Percentiles rank a stretch among this genome's conserved stretches.
phyloP scores from a whole-genome alignment of 2,888 invertebrate genomes.

The Lasioglossum oenotherae region DNA sequence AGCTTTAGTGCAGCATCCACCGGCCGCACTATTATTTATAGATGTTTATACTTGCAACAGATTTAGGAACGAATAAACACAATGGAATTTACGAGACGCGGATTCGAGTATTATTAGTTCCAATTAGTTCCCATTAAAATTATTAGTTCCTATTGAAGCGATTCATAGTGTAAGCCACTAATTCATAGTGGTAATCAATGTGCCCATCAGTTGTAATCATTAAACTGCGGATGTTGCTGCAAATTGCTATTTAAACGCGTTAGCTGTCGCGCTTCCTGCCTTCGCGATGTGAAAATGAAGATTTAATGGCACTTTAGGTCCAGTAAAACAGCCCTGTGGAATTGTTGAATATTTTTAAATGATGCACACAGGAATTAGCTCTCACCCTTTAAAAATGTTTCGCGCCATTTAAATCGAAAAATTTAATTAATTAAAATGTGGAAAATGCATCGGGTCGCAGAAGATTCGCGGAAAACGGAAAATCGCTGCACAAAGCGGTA shows the following conservation, averaged over 20 bases:
- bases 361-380: no score
- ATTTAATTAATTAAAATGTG: no score
- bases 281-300: neutral
- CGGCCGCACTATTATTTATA: neutral
- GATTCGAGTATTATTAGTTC: neutral
- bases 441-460: no score
- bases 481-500: neutral
- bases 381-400: no score
- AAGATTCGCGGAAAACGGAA: neutral
- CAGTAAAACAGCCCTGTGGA: neutral
- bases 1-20: neutral
- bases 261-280: neutral
- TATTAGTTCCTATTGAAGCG: neutral
- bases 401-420: no score
- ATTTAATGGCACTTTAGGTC: neutral
- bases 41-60: neutral
- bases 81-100: neutral
- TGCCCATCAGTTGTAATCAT: neutral
- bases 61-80: neutral
- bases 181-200: neutral
- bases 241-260: conserved; percentile 5
- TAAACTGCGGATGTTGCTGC: neutral
- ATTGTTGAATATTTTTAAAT: no score
- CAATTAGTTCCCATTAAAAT: no score
- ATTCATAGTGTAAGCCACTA: neutral